Evolutionary conservation across 2,113 vertebrate genomes (phyloP).

Genomic region (Engraulis encrasicolus): DNA sequence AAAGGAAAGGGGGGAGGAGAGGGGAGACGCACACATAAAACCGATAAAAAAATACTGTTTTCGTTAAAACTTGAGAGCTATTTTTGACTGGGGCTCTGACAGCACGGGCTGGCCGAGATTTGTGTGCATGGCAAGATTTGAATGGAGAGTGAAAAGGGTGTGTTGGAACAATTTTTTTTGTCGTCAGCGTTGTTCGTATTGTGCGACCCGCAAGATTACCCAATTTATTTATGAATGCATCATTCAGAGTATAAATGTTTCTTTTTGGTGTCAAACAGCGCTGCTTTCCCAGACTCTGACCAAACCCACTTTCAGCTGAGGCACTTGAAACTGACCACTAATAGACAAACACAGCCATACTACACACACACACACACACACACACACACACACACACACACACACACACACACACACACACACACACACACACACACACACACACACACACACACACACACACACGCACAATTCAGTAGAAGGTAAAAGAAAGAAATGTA

Average conservation of each 20-base stretch:
- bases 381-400: not conserved
- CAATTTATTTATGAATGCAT: slow-evolving; percentile 15
- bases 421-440: slow-evolving; percentile 12
- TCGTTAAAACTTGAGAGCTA: slow-evolving; percentile 21
- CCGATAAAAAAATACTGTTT: slow-evolving; percentile 33
- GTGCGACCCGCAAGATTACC: slow-evolving; percentile 1
- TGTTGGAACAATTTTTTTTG: not conserved
- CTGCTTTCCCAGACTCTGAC: not conserved
- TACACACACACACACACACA: not conserved
- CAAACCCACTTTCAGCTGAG: not conserved
- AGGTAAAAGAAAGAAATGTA: not conserved
- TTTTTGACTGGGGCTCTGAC: slow-evolving; percentile 11
- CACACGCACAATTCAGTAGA: not conserved
- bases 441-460: not conserved
- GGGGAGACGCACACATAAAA: slow-evolving; percentile 16
- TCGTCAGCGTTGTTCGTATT: not conserved
- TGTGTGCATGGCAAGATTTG: not conserved
- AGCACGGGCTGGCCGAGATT: not conserved
- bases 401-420: not conserved
- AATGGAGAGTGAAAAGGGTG: not conserved
- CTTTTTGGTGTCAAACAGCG: not conserved
- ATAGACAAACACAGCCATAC: slow-evolving; percentile 6
- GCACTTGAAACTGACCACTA: not conserved
- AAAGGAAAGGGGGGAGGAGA: slow-evolving; percentile 28
- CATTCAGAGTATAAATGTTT: slow-evolving; percentile 13